Evolutionary conservation across 2,797 vertebrate species (phyloP).

Genomic region (Gadopsis bispinosus): DNA sequence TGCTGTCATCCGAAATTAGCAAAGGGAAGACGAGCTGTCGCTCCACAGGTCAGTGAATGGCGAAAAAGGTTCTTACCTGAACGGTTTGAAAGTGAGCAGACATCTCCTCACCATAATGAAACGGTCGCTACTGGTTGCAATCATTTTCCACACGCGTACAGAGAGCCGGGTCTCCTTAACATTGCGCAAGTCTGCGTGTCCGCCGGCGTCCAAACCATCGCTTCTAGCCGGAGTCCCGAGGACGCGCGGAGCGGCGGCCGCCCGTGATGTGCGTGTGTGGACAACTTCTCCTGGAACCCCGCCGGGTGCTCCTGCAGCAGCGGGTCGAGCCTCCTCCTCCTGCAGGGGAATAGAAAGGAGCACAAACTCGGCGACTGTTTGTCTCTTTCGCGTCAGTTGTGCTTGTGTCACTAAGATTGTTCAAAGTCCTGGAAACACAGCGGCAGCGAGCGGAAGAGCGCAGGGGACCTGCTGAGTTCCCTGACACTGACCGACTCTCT

Average conservation of each 20-base stretch:
- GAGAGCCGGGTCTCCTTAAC: slow-evolving; percentile 36
- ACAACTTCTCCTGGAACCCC: slow-evolving; percentile 56
- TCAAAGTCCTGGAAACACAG: not conserved
- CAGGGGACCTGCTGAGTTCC: slow-evolving; percentile 37
- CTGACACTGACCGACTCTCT: slow-evolving; percentile 35
- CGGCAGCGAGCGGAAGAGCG: not conserved
- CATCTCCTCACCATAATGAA: slow-evolving; percentile 97
- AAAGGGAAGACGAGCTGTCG: too few relatives aligned
- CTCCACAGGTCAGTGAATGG: not conserved
- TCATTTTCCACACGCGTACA: slow-evolving; percentile 74
- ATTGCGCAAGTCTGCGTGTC: slow-evolving; percentile 29
- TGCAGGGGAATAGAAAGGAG: not conserved
- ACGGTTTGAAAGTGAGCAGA: slow-evolving; percentile 96
- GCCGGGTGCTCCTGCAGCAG: slow-evolving; percentile 26
- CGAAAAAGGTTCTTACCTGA: slow-evolving; percentile 88
- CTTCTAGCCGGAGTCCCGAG: slow-evolving; percentile 37
- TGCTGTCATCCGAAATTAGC: too few relatives aligned
- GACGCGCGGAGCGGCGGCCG: slow-evolving; percentile 1
- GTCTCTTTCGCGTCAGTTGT: not conserved
- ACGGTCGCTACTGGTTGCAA: slow-evolving; percentile 86
- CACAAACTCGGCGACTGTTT: too few relatives aligned
- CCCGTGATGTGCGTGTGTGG: not conserved
- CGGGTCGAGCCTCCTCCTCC: not conserved
- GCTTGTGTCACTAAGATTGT: not conserved
- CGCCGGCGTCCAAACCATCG: slow-evolving; percentile 33